Evolutionary conservation across 2,888 invertebrate species (phyloP).

Genomic region (Microctonus aethiopoides): DNA sequence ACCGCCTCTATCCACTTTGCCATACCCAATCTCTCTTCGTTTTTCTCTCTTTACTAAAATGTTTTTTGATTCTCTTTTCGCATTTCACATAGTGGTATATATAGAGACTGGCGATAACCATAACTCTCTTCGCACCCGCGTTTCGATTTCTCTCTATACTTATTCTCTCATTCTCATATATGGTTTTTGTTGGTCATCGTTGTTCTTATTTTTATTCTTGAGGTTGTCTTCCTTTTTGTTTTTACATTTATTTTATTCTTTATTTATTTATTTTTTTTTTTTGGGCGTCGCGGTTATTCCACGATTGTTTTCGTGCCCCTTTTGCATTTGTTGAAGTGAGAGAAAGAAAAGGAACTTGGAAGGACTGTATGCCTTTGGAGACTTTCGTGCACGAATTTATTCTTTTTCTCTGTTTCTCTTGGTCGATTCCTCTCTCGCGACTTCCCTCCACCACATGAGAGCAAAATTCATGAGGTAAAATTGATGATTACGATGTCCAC

Average conservation of each 20-base stretch:
- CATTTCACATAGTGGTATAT: conserved; percentile 42
- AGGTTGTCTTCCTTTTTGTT: conserved; percentile 29
- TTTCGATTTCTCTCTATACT: conserved; percentile 35
- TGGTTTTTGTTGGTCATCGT: conserved; percentile 20
- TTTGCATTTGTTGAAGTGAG: conserved; percentile 39
- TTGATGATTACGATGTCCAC: conserved; percentile 52
- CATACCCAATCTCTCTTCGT: conserved; percentile 29
- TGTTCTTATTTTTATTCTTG: conserved; percentile 28
- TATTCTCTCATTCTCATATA: conserved; percentile 20
- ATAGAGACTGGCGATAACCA: conserved; percentile 57
- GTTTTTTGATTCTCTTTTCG: neutral
- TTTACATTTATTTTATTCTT: conserved; percentile 29
- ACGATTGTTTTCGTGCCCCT: conserved; percentile 50
- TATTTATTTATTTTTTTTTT: conserved; percentile 27
- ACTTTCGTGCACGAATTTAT: conserved; percentile 22
- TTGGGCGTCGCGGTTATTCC: conserved; percentile 45
- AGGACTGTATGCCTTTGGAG: conserved; percentile 24
- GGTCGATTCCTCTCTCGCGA: conserved; percentile 3
- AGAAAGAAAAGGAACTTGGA: neutral
- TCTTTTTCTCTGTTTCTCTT: conserved; percentile 12
- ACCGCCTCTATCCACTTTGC: conserved; percentile 35
- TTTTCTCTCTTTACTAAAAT: conserved; percentile 14
- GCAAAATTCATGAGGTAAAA: conserved; percentile 51
- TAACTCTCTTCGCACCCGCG: conserved; percentile 58
- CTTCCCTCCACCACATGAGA: conserved; percentile 17